A percentile compares a stretch with the other conserved stretches of the same genome.
Conservation (phyloP, 2,888 invertebrate species). For the Troides oblongomaculatus region DNA sequence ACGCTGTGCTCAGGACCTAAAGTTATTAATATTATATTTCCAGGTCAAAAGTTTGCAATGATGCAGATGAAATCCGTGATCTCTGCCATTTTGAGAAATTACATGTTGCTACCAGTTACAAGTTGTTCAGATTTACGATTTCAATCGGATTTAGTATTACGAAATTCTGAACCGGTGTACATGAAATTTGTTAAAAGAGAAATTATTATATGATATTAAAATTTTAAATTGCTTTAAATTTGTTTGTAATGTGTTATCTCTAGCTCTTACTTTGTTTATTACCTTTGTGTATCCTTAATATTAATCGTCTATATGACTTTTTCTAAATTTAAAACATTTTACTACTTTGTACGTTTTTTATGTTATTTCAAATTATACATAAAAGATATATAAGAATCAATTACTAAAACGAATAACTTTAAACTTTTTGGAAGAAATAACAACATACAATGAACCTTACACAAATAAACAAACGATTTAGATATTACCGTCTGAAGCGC, state of each 20-base stretch:
- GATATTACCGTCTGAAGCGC: not conserved
- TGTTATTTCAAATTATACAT: no score
- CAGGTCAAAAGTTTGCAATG: constrained; percentile 81
- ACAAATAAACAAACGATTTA: not conserved
- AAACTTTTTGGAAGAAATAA: no score
- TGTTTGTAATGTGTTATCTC: not conserved
- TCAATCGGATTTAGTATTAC: constrained; percentile 55
- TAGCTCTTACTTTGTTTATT: not conserved
- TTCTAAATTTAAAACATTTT: no score
- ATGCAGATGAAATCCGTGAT: constrained; percentile 78
- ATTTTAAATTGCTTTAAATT: not conserved
- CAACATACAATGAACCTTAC: not conserved
- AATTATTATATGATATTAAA: constrained; percentile 1
- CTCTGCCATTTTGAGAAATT: constrained; percentile 70
- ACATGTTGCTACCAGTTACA: constrained; percentile 65
- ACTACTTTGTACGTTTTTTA: no score
- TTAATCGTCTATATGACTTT: no score
- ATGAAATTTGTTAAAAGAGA: constrained; percentile 48
- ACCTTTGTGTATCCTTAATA: no score
- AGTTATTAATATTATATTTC: constrained; percentile 31
- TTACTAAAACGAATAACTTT: no score
- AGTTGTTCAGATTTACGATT: constrained; percentile 58
- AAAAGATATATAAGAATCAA: no score
- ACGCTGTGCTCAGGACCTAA: no score
- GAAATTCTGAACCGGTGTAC: constrained; percentile 54